Conservation (phyloP, 1,140 invertebrate genomes). For the Phocides pigmalion region DNA sequence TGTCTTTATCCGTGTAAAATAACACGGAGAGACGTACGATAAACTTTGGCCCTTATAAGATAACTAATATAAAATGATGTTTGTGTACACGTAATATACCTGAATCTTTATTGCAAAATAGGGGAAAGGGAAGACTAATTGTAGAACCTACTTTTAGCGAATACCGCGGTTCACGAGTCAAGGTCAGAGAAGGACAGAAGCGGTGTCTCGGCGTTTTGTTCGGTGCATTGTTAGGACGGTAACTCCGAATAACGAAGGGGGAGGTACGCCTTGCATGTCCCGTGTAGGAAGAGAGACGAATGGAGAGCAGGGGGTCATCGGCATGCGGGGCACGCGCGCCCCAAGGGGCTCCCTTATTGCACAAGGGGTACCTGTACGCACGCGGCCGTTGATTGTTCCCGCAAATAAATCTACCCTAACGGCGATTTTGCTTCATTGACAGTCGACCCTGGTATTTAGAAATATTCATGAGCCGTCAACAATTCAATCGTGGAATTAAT, state of each 20-base stretch:
- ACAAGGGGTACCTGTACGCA: constrained; percentile 14
- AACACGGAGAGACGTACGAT: too few relatives aligned
- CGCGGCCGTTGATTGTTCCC: constrained; percentile 14
- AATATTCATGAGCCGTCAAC: constrained; percentile 25
- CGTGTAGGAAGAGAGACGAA: constrained; percentile 6
- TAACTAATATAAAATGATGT: too few relatives aligned
- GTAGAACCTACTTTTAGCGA: neutral
- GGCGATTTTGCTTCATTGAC: constrained; percentile 26
- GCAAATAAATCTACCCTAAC: constrained; percentile 37
- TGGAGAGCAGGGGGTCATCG: constrained; percentile 38
- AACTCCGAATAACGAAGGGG: constrained; percentile 13
- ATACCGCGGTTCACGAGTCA: neutral
- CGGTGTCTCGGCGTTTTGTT: constrained; percentile 4
- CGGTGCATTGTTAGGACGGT: constrained; percentile 35
- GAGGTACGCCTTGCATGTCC: constrained; percentile 1
- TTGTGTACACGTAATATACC: too few relatives aligned
- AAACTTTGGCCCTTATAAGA: too few relatives aligned
- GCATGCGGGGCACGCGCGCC: constrained; percentile 30
- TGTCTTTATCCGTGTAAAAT: too few relatives aligned
- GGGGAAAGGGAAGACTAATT: too few relatives aligned
- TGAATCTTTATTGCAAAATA: too few relatives aligned
- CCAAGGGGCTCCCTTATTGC: constrained; percentile 8
- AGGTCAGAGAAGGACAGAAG: constrained; percentile 1
- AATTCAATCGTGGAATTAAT: constrained; percentile 20
- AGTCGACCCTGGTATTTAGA: constrained; percentile 37